A percentile compares a stretch with the other conserved stretches of the same genome.
These are phyloP conservation scores for Epinephelus awoara DNA, from an alignment of 2,797 vertebrate species.

Conservation along the genomic window DNA sequence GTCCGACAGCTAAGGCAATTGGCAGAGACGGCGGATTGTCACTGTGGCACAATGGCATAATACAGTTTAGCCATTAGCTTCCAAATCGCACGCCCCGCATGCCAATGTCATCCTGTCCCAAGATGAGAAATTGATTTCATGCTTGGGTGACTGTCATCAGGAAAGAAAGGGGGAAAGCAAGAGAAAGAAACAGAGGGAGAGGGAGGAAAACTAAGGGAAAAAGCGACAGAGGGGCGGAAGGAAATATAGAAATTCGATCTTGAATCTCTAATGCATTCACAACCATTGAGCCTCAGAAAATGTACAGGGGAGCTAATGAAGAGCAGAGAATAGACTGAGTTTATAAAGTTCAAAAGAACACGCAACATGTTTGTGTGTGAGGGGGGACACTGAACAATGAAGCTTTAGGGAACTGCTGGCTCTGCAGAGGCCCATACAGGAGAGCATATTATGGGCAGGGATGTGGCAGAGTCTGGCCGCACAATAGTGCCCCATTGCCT, in stretches of 20 bases:
- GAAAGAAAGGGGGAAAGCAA: conserved; percentile 39
- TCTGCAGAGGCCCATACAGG: conserved; percentile 70
- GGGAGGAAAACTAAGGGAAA: conserved; percentile 12
- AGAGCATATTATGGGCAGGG: conserved; percentile 64
- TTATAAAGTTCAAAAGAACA: conserved; percentile 66
- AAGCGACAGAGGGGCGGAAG: conserved; percentile 9
- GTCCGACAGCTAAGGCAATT: conserved; percentile 45
- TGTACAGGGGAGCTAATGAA: conserved; percentile 10
- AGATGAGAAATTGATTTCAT: conserved; percentile 79
- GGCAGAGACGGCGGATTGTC: conserved; percentile 51
- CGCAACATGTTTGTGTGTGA: conserved; percentile 62
- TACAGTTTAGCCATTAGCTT: conserved; percentile 69
- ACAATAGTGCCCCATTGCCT: conserved; percentile 73
- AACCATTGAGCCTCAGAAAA: conserved; percentile 7
- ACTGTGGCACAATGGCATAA: conserved; percentile 37
- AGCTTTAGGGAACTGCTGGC: conserved; percentile 74
- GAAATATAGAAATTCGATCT: conserved; percentile 38
- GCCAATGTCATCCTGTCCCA: conserved; percentile 74
- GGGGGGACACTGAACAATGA: conserved; percentile 56
- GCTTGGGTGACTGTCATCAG: conserved; percentile 63
- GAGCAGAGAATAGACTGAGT: conserved; percentile 35
- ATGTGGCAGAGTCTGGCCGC: conserved; percentile 50
- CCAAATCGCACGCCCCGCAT: conserved; percentile 56
- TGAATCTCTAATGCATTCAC: conserved; percentile 9
- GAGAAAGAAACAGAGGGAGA: conserved; percentile 19